These are phyloP conservation scores for Drosophila sucinea DNA, from an alignment of 1,140 invertebrate species.

Conservation along the genomic window DNA sequence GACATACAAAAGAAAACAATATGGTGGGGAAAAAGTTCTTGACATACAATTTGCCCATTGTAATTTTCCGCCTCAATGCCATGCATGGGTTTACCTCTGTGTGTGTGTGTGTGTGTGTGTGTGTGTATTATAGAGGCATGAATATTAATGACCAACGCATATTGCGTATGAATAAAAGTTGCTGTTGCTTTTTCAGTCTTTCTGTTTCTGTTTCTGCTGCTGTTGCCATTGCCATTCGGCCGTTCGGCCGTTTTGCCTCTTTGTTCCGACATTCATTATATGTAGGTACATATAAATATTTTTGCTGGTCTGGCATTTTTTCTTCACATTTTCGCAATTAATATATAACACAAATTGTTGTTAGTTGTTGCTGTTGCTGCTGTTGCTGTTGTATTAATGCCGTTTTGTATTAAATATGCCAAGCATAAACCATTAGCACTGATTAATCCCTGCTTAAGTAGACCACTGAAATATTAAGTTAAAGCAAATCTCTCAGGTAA, in stretches of 20 bases:
- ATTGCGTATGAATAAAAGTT: constrained; percentile 65
- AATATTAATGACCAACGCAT: constrained; percentile 61
- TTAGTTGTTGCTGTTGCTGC: constrained; percentile 9
- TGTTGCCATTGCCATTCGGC: not conserved
- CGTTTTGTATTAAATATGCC: constrained; percentile 41
- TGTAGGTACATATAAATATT: constrained; percentile 24
- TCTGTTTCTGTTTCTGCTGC: not conserved
- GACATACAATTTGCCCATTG: constrained; percentile 63
- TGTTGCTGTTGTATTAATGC: constrained; percentile 23
- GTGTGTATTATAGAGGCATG: constrained; percentile 36
- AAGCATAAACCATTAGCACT: constrained; percentile 57
- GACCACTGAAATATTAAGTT: constrained; percentile 4
- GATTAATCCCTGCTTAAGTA: constrained; percentile 70
- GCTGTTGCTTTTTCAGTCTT: constrained; percentile 8
- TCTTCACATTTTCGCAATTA: constrained; percentile 58
- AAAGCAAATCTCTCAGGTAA: constrained; percentile 3
- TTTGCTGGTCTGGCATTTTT: constrained; percentile 34
- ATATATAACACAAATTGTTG: constrained; percentile 29
- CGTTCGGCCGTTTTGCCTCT: constrained; percentile 10
- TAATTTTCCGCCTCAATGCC: constrained; percentile 58
- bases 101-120: constrained; percentile 11
- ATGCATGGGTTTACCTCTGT: constrained; percentile 13
- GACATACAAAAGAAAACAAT: constrained; percentile 44
- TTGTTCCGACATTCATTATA: constrained; percentile 52
- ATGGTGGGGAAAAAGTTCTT: constrained; percentile 18